Percentiles rank a stretch among this genome's conserved stretches.
Evolutionary conservation across 1,140 invertebrate genomes (phyloP).

Genomic region (Ylistrum balloti): DNA sequence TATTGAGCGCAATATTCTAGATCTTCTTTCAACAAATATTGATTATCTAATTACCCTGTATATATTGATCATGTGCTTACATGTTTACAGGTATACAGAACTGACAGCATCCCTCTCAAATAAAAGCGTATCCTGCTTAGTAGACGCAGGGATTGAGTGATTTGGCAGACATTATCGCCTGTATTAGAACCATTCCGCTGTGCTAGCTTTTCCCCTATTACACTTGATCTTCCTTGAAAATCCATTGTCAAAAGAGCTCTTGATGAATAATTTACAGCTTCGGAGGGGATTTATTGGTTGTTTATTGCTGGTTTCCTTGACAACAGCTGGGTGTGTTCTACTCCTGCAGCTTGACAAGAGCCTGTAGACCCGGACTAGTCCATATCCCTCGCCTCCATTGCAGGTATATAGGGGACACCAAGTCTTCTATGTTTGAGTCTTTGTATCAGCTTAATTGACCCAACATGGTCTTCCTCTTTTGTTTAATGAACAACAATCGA

Average conservation of each 20-base stretch:
- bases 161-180: not conserved
- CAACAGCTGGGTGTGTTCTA: conserved; percentile 23
- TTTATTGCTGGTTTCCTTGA: conserved; percentile 27
- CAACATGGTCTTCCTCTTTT: conserved; percentile 30
- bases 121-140: not conserved
- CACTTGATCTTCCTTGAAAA: conserved; percentile 35
- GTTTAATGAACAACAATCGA: conserved; percentile 22
- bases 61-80: not conserved
- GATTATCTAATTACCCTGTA: not conserved
- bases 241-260: conserved; percentile 38
- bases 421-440: not conserved
- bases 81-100: not conserved
- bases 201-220: conserved; percentile 33
- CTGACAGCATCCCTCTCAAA: not conserved
- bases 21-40: not conserved
- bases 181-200: conserved; percentile 8
- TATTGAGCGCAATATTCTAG: not conserved
- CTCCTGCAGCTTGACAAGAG: conserved; percentile 31
- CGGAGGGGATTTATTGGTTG: conserved; percentile 24
- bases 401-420: conserved; percentile 37
- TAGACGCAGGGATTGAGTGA: not conserved
- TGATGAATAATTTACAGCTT: conserved; percentile 38
- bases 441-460: conserved; percentile 38
- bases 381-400: not conserved
- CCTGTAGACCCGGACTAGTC: not conserved